Evolutionary conservation across 1,140 invertebrate species (phyloP), one percentile per base, ranked within the genome.

Genomic region (Lerema accius): DNA sequence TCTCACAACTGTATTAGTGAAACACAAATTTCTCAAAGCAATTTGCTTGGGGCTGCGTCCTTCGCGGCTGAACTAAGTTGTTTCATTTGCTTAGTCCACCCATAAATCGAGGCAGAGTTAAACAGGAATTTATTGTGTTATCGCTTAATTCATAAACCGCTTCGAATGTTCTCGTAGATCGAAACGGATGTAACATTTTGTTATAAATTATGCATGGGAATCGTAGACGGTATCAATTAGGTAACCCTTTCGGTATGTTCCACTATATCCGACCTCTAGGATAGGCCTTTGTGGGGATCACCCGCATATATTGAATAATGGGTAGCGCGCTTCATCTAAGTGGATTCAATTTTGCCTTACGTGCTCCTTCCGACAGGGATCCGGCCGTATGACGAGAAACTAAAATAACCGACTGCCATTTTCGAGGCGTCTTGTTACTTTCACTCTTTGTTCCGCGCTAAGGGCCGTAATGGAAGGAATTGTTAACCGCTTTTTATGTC

Each of bases 301-400:
- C 65, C 74, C 73, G 58, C 64, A 75, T 76, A 87, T 86, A 87
- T 89, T 86, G 82, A 87, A 87, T 87, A 85, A 89, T 83, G 71
- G 75, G 76, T 63, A 70, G 65, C 70, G 71, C 72, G 77, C 73
- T 71, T 76, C 73, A 69, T 69, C 78, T 83, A 84, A 83, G 74
- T 82, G 77, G 82, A 80, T 81, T 80, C 78, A 79, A 83, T 85
- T 84, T 79, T 80, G 72, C 72, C 72, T 73, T 78, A 81, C 79
- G 76, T 84, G 75, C 69, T 42, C 72, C 70, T 60, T 67, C 60
- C 65, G 63, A 81, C 73, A 59, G 70, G 19, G 10, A 56, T 23
- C 23, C 51, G 19, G 15, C 6, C 43, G 19, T 56, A 56, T 56
- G 51, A 56, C 23, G 51, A 26, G 51, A 26, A 56, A 32, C 40